These are phyloP conservation scores for Pemphigus obesinymphae DNA, from an alignment of 1,140 invertebrate genomes.

Conservation along the genomic window DNA sequence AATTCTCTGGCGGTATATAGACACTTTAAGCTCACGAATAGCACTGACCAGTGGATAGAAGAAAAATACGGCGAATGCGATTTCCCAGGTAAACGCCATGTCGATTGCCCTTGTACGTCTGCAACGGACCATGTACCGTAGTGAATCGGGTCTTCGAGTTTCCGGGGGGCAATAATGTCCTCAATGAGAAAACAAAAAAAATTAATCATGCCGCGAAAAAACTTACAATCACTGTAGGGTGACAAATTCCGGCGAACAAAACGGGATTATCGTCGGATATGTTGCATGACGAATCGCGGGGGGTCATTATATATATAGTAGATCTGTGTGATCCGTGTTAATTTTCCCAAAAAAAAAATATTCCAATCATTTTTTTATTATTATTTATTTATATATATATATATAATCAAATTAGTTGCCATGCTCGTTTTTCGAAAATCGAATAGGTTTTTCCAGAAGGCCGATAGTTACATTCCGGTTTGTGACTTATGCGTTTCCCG, in stretches of 20 bases:
- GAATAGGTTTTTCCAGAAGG: not conserved
- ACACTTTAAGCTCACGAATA: not conserved
- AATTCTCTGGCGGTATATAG: not conserved
- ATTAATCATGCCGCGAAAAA: slow-evolving; percentile 25
- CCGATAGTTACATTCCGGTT: not conserved
- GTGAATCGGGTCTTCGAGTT: slow-evolving; percentile 28
- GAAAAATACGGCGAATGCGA: not conserved
- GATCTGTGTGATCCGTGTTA: no score
- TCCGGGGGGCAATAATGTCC: not conserved
- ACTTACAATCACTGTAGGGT: slow-evolving; percentile 28
- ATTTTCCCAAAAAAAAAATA: no score
- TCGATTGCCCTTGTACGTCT: slow-evolving; percentile 10
- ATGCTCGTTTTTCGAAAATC: not conserved
- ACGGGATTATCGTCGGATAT: slow-evolving; percentile 23
- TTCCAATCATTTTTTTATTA: not conserved
- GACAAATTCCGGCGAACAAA: slow-evolving; percentile 13
- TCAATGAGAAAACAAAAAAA: slow-evolving; percentile 4
- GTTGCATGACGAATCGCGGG: slow-evolving; percentile 2
- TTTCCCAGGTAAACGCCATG: not conserved
- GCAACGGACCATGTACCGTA: slow-evolving; percentile 14
- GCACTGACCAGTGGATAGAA: slow-evolving; percentile 21
- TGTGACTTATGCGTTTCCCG: no score
- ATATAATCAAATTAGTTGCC: slow-evolving; percentile 1
- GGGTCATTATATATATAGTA: not conserved
- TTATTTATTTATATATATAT: not conserved